Conservation (phyloP, 2,888 invertebrate species). For the Nebria brevicollis region DNA sequence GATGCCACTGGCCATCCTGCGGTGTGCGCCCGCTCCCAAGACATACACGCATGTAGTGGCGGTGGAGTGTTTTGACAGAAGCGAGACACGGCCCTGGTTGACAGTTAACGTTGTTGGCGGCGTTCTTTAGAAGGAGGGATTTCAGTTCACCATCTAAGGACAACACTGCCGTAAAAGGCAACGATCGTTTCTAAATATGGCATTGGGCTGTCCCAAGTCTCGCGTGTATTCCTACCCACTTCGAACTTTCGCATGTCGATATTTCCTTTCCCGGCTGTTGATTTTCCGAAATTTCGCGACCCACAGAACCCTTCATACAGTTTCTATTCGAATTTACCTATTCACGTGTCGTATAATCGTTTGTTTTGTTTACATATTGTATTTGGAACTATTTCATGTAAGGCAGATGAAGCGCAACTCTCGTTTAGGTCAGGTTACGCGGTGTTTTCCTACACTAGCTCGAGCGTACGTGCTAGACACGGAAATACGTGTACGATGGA, state of each 20-base stretch:
- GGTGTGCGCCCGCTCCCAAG: conserved; percentile 3
- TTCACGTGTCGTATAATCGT: conserved; percentile 35
- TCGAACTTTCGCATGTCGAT: conserved; percentile 50
- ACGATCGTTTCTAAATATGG: conserved; percentile 85
- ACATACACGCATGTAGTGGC: conserved; percentile 2
- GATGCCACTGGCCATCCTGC: neutral
- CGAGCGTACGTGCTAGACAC: conserved; percentile 51
- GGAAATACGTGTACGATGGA: conserved; percentile 3
- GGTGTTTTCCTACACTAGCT: conserved; percentile 46
- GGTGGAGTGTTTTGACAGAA: conserved; percentile 20
- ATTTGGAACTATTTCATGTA: conserved; percentile 56
- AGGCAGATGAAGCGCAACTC: conserved; percentile 54
- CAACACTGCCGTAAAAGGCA: conserved; percentile 85
- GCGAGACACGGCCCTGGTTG: conserved; percentile 19
- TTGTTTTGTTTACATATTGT: conserved; percentile 49
- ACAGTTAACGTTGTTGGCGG: conserved; percentile 47
- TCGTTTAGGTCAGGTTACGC: conserved; percentile 57
- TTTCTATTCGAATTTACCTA: conserved; percentile 20
- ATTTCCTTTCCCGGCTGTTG: neutral
- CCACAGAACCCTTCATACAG: neutral
- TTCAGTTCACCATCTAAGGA: conserved; percentile 83
- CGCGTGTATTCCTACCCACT: conserved; percentile 63
- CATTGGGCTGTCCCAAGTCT: conserved; percentile 73
- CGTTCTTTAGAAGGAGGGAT: conserved; percentile 72
- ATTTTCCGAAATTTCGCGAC: conserved; percentile 29